phyloP scores from a whole-genome alignment of 2,113 vertebrate genomes.

The Gallinago media region DNA sequence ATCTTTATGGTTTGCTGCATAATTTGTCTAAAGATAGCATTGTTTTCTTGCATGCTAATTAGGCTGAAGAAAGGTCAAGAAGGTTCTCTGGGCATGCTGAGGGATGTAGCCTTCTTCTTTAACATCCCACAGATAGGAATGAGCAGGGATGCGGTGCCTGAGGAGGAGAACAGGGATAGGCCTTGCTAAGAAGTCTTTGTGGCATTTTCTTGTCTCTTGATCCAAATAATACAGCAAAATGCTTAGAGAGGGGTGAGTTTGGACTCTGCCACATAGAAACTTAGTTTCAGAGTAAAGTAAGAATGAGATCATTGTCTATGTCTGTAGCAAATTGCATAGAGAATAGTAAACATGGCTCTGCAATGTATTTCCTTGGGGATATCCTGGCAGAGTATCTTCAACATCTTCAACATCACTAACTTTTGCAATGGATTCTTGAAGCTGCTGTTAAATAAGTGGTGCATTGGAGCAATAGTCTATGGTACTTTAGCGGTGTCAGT shows the following conservation, averaged over 20 bases:
- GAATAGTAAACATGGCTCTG: not conserved
- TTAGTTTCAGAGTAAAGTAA: slow-evolving; percentile 1
- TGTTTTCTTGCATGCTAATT: not conserved
- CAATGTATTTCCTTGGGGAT: not conserved
- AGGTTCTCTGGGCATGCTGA: not conserved
- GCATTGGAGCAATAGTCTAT: not conserved
- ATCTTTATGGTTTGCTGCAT: not conserved
- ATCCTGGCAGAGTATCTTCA: not conserved
- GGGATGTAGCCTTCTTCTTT: not conserved
- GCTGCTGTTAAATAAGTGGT: not conserved
- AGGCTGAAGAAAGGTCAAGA: not conserved
- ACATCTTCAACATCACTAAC: not conserved
- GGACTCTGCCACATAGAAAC: not conserved
- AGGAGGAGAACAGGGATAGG: rapidly evolving
- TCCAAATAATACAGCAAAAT: not conserved
- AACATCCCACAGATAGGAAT: not conserved
- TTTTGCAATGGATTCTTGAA: not conserved
- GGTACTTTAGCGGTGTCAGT: not conserved
- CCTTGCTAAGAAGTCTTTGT: not conserved
- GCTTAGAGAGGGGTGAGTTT: not conserved
- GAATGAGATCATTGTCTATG: not conserved
- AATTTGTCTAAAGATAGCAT: not conserved
- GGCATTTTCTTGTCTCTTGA: not conserved
- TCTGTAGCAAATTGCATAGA: not conserved
- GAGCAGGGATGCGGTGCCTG: not conserved